Conservation (phyloP, 2,888 invertebrate genomes). For the Eristalis tenax region DNA sequence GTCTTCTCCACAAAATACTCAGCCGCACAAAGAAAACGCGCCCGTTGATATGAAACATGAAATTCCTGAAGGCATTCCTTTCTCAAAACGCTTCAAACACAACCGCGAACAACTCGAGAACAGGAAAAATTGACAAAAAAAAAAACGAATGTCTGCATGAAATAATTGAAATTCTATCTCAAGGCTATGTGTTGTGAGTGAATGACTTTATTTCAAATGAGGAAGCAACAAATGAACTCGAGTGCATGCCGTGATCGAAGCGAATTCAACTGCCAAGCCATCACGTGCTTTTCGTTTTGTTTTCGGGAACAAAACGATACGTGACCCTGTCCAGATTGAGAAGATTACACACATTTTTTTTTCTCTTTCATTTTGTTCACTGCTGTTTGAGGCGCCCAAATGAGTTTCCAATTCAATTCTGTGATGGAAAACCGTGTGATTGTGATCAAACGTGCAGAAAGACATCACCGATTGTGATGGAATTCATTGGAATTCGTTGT, state of each 20-base stretch:
- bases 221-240: neutral
- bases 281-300: neutral
- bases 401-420: neutral
- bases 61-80: neutral
- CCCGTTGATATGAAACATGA: too few relatives aligned
- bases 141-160: neutral
- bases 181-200: neutral
- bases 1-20: too few relatives aligned
- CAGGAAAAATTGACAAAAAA: neutral
- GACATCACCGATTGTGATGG: neutral
- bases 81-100: neutral
- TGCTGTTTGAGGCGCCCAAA: neutral
- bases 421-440: neutral
- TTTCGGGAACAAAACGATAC: neutral
- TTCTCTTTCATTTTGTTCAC: neutral
- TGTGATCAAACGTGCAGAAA: neutral
- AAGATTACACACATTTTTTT: neutral
- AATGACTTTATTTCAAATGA: neutral
- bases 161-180: neutral
- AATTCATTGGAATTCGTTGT: neutral
- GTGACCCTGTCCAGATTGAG: neutral
- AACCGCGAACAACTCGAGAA: neutral
- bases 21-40: too few relatives aligned
- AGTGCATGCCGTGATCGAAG: neutral
- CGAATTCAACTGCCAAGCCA: neutral